Conservation (phyloP, 2,797 vertebrate species). For the Platalea minor region DNA sequence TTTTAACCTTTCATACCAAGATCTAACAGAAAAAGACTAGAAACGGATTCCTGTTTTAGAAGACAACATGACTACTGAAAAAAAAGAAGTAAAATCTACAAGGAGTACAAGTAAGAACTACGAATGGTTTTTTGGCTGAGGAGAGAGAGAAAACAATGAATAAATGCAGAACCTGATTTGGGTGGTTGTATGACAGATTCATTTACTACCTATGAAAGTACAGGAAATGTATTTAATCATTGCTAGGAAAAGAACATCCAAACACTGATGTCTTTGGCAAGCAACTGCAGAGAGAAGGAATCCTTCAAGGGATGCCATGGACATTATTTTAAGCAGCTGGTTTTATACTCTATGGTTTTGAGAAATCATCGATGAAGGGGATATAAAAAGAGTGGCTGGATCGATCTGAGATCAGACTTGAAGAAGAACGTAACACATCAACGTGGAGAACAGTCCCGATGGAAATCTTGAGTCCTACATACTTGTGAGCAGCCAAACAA, state of each 20-base stretch:
- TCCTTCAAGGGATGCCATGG: neutral
- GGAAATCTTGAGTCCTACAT: neutral
- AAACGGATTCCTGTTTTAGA: neutral
- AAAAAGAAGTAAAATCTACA: neutral
- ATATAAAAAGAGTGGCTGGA: neutral
- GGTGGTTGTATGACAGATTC: neutral
- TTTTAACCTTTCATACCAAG: neutral
- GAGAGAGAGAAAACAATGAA: neutral
- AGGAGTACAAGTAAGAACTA: neutral
- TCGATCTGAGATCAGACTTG: neutral
- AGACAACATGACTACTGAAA: neutral
- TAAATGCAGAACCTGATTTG: conserved; percentile 6
- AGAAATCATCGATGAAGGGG: neutral
- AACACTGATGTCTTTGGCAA: neutral
- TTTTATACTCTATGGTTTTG: neutral
- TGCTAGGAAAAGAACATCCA: neutral
- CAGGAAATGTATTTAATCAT: neutral
- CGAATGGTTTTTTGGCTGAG: neutral
- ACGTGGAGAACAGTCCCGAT: neutral
- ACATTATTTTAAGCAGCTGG: neutral
- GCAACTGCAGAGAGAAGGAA: neutral
- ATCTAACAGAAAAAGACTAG: neutral
- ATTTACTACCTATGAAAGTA: neutral
- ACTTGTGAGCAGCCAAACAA: neutral
- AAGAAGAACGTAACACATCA: neutral